Evolutionary conservation across 2,797 vertebrate species (phyloP).

Genomic region (Monodelphis domestica): DNA sequence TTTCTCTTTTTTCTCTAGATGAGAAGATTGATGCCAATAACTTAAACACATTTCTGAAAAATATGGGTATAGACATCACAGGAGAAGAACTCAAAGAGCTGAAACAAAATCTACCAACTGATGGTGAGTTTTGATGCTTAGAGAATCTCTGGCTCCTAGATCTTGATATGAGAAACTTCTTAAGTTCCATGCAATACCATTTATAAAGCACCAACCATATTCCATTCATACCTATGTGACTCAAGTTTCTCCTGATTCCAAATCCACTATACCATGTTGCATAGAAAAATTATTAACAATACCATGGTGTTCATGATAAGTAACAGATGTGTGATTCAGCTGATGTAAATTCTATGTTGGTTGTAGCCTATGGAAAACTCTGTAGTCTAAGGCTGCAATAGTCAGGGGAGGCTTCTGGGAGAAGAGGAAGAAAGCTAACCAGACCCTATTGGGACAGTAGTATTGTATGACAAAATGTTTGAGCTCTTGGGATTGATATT

Average conservation of each 20-base stretch:
- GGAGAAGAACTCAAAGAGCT: not conserved
- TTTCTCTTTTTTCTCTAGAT: slow-evolving; percentile 42
- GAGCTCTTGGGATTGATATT: not conserved
- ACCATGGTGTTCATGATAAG: not conserved
- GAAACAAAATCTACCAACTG: slow-evolving; percentile 11
- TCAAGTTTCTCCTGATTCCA: not conserved
- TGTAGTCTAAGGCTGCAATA: not conserved
- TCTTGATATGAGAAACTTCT: not conserved
- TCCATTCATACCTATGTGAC: not conserved
- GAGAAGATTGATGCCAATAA: not conserved
- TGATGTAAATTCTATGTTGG: not conserved
- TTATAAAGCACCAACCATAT: not conserved
- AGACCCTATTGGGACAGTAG: not conserved
- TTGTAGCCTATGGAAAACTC: not conserved
- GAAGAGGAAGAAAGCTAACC: not conserved
- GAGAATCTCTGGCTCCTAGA: not conserved
- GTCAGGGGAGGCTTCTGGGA: not conserved
- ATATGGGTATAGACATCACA: slow-evolving; percentile 18
- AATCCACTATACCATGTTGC: not conserved
- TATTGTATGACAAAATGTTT: not conserved
- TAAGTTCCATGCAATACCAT: not conserved
- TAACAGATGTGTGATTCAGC: not conserved
- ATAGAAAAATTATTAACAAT: not conserved
- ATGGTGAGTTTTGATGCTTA: slow-evolving; percentile 24
- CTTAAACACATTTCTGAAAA: not conserved